Base-by-base conservation (phyloP, 2,113 vertebrate species). In the Rutilus rutilus region DNA sequence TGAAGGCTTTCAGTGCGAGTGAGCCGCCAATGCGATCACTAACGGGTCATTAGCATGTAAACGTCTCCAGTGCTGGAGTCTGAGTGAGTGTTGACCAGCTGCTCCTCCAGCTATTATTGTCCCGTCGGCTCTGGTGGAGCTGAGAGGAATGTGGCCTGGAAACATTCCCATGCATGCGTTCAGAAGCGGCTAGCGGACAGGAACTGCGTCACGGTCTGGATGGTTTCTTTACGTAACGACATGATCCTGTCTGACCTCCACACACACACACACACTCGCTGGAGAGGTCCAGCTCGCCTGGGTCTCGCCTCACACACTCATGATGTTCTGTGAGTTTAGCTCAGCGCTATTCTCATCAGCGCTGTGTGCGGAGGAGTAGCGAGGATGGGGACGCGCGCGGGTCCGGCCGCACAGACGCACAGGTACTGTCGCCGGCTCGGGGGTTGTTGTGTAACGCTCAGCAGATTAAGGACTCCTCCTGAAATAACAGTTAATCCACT, bases 241-340 rank as follows among this genome's bases (percentile, higher is more conserved):
- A 23, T 21, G 67, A 11, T 39, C 33, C 11, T 36, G 19, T 2
- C 36, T 71, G 67, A 71, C 67, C 67, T 71, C 67, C 67, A 36
- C 36, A 36, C 36, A 42, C 42, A 42, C 67, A 42, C 42, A 42
- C 42, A 42, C 42, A 42, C 42, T 42, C 8, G 42, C 42, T 42
- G 42, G 42, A 42, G 42, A 42, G 42, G 42, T 93, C 91, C 93
- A 15, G 89, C 92, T 82, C 87, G 92, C 80, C 95, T 93, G 95
- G 94, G 87, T 94, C 95, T 97, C 97, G 97, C 96, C 95, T 97
- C 97, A 97, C 96, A 94, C 95, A 96, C 97, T 97, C 96, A 96
- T 97, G 96, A 95, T 95, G 96, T 96, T 95, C 96, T 95, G 96
- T 96, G 96, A 96, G 95, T 96, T 94, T 95, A 95, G 96, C 95